Evolutionary conservation across 2,888 invertebrate species (phyloP).

Genomic region (Campoletis raptor): DNA sequence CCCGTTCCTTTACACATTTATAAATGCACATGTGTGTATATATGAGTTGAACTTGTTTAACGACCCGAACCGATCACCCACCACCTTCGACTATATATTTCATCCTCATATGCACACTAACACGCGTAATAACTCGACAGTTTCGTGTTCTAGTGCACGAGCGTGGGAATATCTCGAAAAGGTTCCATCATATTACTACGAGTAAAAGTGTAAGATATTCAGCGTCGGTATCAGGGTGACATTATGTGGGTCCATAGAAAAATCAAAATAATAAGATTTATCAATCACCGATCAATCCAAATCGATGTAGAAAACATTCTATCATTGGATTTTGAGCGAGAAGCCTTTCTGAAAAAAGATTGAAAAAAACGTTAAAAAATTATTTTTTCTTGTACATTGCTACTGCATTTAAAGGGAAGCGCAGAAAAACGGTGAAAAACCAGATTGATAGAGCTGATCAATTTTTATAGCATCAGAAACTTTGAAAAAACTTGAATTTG

Average conservation of each 20-base stretch:
- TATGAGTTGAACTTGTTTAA: slow-evolving; percentile 71
- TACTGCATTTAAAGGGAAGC: background rate
- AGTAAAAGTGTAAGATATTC: slow-evolving; percentile 8
- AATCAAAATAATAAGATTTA: background rate
- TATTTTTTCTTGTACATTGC: background rate
- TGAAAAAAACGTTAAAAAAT: background rate
- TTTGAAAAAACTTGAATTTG: background rate
- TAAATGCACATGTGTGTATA: slow-evolving; percentile 8
- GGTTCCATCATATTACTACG: slow-evolving; percentile 31
- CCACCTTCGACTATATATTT: slow-evolving; percentile 46
- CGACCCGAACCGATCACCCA: slow-evolving; percentile 65
- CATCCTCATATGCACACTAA: background rate
- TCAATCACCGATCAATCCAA: background rate
- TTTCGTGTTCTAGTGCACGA: slow-evolving; percentile 49
- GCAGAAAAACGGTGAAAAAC: background rate
- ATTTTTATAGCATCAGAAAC: background rate
- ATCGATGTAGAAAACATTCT: background rate
- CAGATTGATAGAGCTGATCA: too few relatives aligned
- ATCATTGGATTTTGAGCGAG: background rate
- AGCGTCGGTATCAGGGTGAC: slow-evolving; percentile 32
- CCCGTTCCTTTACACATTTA: slow-evolving; percentile 71
- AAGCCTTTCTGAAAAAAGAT: background rate
- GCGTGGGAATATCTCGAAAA: slow-evolving; percentile 63
- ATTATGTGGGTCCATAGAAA: background rate
- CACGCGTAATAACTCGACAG: slow-evolving; percentile 49